Percentiles rank a stretch among this genome's conserved stretches.
Evolutionary conservation across 2,888 invertebrate genomes (phyloP).

Genomic region (Yponomeuta malinellus): DNA sequence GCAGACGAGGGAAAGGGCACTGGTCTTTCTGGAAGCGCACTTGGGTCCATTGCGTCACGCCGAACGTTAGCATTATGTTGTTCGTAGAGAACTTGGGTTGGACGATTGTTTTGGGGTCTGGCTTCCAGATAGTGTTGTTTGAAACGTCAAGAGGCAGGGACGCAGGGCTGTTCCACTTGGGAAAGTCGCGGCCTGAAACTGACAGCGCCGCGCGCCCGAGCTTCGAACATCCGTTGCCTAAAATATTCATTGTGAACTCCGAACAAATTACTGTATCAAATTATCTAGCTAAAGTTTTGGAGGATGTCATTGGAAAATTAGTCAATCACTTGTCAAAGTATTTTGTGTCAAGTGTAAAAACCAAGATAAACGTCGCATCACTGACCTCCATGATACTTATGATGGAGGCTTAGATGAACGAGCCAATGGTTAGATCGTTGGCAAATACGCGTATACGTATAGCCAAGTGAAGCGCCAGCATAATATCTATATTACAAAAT

Average conservation of each 20-base stretch:
- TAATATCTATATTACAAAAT: too few relatives aligned
- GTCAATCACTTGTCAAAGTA: too few relatives aligned
- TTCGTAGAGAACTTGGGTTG: neutral
- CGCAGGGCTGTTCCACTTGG: neutral
- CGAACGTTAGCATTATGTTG: constrained; percentile 16
- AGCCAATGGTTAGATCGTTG: too few relatives aligned
- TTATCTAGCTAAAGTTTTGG: neutral
- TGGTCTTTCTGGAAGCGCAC: constrained; percentile 43
- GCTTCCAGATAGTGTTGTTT: neutral
- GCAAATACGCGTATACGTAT: too few relatives aligned
- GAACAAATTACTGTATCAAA: too few relatives aligned
- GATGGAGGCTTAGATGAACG: too few relatives aligned
- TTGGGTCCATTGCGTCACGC: constrained; percentile 43
- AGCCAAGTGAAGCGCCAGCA: too few relatives aligned
- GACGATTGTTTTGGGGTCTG: neutral
- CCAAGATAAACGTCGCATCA: too few relatives aligned
- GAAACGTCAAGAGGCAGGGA: neutral
- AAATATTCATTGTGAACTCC: neutral
- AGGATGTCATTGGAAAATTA: neutral
- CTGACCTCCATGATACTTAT: too few relatives aligned
- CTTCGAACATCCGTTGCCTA: neutral
- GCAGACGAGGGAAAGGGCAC: constrained; percentile 43
- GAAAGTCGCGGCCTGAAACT: neutral
- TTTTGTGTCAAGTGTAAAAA: too few relatives aligned
- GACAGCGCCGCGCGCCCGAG: neutral